These are phyloP conservation scores for Agapornis canus DNA, from an alignment of 2,797 vertebrate species.

Conservation along the genomic window DNA sequence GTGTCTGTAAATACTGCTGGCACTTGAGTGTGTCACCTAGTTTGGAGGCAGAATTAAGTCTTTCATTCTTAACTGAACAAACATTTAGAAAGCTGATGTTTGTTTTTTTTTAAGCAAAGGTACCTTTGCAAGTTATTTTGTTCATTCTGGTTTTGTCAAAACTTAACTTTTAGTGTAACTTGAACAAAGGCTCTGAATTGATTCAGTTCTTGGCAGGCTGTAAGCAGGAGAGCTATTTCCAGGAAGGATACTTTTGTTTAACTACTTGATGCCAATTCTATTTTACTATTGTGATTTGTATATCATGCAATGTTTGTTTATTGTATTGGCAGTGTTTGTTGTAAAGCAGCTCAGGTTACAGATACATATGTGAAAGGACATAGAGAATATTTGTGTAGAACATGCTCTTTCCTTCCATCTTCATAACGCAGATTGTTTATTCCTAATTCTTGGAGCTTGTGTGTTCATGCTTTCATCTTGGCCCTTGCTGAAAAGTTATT, in stretches of 20 bases:
- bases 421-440: neutral
- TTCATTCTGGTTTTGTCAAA: neutral
- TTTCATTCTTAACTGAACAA: neutral
- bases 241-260: slow-evolving; percentile 62
- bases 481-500: neutral
- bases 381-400: slow-evolving; percentile 1
- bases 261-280: slow-evolving; percentile 23
- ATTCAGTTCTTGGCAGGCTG: slow-evolving; percentile 16
- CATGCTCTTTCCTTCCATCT: neutral
- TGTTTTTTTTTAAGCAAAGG: neutral
- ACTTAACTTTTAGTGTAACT: neutral
- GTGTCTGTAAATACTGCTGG: neutral
- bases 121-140: neutral
- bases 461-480: neutral
- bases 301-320: slow-evolving; percentile 39
- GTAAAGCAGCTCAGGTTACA: slow-evolving; percentile 20
- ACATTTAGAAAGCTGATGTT: neutral
- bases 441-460: neutral
- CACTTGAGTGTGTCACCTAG: neutral
- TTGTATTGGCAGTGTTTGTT: slow-evolving; percentile 37
- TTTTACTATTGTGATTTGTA: slow-evolving; percentile 16
- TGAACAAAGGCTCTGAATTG: neutral
- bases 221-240: slow-evolving; percentile 23
- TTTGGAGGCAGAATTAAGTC: neutral
- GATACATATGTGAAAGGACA: slow-evolving; percentile 13